Conservation (phyloP, 2,113 vertebrate genomes). For the Carassius gibelio region DNA sequence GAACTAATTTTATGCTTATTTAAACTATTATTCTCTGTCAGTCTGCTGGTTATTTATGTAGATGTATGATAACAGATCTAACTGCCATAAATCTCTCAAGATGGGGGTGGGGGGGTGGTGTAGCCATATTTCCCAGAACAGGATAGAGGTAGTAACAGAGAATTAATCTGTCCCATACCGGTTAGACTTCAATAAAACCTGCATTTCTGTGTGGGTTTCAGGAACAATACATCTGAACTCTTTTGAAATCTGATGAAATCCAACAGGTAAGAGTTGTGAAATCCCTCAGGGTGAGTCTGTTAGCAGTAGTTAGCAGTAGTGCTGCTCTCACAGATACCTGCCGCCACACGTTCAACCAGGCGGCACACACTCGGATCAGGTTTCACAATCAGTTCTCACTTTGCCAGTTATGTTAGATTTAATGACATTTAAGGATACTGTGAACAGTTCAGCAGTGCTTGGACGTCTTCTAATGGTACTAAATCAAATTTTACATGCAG, state of each 20-base stretch:
- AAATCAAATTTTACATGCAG: neutral
- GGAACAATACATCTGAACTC: neutral
- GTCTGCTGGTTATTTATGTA: neutral
- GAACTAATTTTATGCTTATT: neutral
- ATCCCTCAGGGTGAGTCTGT: slow-evolving; percentile 35
- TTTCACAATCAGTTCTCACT: slow-evolving; percentile 59
- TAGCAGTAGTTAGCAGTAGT: slow-evolving; percentile 44
- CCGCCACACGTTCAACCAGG: slow-evolving; percentile 53
- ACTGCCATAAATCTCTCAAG: slow-evolving; percentile 9
- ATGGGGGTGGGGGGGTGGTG: neutral
- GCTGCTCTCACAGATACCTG: slow-evolving; percentile 53
- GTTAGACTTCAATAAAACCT: neutral
- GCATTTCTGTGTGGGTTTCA: neutral
- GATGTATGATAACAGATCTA: neutral
- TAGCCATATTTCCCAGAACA: neutral
- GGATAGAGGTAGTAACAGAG: neutral
- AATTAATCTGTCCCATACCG: neutral
- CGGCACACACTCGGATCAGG: slow-evolving; percentile 37
- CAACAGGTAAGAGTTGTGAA: slow-evolving; percentile 25
- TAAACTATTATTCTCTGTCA: neutral
- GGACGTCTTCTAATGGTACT: neutral
- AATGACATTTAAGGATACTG: slow-evolving; percentile 19
- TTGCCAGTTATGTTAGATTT: slow-evolving; percentile 18
- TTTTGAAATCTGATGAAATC: slow-evolving; percentile 16
- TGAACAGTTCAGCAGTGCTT: neutral